Base-by-base conservation (phyloP, 2,888 invertebrate species). In the Pandemis cinnamomeana region DNA sequence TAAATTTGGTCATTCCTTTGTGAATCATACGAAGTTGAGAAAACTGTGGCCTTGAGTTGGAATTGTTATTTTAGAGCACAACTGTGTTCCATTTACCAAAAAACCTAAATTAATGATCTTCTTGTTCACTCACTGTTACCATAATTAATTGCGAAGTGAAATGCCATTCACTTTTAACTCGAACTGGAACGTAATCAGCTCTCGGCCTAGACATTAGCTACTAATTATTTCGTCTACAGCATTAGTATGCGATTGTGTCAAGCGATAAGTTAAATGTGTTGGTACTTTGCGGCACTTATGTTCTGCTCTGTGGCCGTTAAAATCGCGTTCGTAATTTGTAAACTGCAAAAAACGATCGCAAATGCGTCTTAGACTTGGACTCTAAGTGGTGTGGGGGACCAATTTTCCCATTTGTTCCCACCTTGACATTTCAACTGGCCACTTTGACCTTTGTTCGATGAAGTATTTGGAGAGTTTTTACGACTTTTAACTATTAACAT, bases 81-180 rank as follows among this genome's bases (percentile, higher is more conserved):
- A 3, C 64, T 64, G 64, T 64, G 64, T 36, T 64, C 64, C 46
- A 46, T 55, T 46, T n/a, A 58, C 48, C 60, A n/a, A 69, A 46
- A 61, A 36, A 69, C 71, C 71, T n/a, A 36, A 58, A 60, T 64
- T 60, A 68, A 48, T 67, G 70, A 20, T 55, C 72, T 67, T 46
- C 10, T 64, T 76, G 72, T 62, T 71, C 71, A 71, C 72, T 63
- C 72, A 63, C 66, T 58, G 68, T 41, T 72, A 55, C 36, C 63
- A 72, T 72, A 68, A 70, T 76, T 78, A 78, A 78, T 77, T 75
- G 71, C 70, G 48, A 72, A 79, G 80, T 80, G 82, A 82, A 84
- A 83, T 78, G 79, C 77, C 82, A 82, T 83, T 76, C 62, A 73
- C 68, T 77, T 72, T 79, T 71, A 76, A 77, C 76, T 72, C 67